Conservation (phyloP, 2,888 invertebrate species). For the Euproctis similis region DNA sequence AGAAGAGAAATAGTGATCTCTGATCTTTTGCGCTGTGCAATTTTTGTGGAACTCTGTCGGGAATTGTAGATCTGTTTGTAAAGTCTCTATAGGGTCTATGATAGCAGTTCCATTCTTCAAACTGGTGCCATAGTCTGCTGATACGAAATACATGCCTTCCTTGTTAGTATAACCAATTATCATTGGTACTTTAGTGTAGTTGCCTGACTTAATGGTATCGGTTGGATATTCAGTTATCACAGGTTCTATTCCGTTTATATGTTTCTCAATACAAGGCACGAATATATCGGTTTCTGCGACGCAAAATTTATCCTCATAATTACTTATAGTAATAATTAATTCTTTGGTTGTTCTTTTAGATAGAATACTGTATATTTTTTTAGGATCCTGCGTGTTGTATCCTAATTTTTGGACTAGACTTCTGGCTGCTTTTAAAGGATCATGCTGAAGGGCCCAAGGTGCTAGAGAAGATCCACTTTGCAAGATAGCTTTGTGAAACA, state of each 20-base stretch:
- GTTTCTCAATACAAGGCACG: conserved; percentile 56
- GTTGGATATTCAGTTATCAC: conserved; percentile 49
- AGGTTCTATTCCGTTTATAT: conserved; percentile 49
- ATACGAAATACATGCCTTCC: conserved; percentile 60
- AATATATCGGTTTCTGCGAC: conserved; percentile 52
- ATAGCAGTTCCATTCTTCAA: conserved; percentile 28
- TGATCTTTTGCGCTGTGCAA: conserved; percentile 38
- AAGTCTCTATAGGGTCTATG: conserved; percentile 33
- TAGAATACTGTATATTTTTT: conserved; percentile 46
- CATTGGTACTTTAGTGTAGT: conserved; percentile 62
- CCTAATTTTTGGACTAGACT: conserved; percentile 51
- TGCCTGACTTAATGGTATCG: conserved; percentile 45
- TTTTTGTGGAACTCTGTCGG: conserved; percentile 44
- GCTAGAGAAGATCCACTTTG: conserved; percentile 60
- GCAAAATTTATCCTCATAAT: conserved; percentile 47
- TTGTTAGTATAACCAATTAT: conserved; percentile 61
- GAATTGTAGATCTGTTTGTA: conserved; percentile 51
- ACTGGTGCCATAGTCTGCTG: conserved; percentile 50
- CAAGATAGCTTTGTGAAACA: conserved; percentile 58
- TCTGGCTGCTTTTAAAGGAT: conserved; percentile 51
- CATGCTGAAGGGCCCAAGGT: conserved; percentile 56
- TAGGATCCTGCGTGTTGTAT: conserved; percentile 49
- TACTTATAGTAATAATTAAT: conserved; percentile 42
- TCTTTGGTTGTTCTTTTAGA: conserved; percentile 44
- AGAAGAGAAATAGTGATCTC: conserved; percentile 46